A percentile compares a stretch with the other conserved stretches of the same genome.
These are phyloP conservation scores for Paramisgurnus dabryanus DNA, from an alignment of 2,113 vertebrate species.

Conservation along the genomic window DNA sequence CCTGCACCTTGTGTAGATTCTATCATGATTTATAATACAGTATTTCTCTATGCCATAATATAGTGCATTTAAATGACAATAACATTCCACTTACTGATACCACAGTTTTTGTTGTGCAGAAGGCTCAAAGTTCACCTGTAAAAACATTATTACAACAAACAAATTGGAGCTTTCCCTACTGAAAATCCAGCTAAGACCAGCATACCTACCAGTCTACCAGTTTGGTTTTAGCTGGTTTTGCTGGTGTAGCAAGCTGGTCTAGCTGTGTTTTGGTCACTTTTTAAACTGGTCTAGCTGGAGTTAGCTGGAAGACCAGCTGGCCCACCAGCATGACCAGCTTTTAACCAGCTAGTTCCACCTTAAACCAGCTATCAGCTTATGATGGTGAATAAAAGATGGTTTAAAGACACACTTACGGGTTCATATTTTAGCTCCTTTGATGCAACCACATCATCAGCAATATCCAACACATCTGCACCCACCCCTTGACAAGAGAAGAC, in stretches of 20 bases:
- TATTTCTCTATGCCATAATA: background rate
- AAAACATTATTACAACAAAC: background rate
- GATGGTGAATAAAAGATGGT: background rate
- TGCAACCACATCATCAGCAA: conserved; percentile 93
- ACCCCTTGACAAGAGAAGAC: conserved; percentile 74
- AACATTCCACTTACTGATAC: conserved; percentile 82
- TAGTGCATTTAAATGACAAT: background rate
- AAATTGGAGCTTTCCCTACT: too few species aligned
- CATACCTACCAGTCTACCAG: too few species aligned
- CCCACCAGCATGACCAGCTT: too few species aligned
- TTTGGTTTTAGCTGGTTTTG: too few species aligned
- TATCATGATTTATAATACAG: background rate
- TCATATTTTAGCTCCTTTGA: conserved; percentile 91
- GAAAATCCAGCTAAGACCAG: too few species aligned
- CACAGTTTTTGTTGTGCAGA: conserved; percentile 85
- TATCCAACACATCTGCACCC: conserved; percentile 93
- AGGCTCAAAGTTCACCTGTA: conserved; percentile 91
- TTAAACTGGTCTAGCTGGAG: too few species aligned
- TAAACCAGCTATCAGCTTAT: too few species aligned
- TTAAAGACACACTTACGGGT: conserved; percentile 78
- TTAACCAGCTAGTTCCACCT: too few species aligned
- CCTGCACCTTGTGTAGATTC: background rate
- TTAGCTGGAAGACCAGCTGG: too few species aligned
- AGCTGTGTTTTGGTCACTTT: too few species aligned
- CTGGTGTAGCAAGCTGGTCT: too few species aligned